Evolutionary conservation across 1,140 invertebrate species (phyloP), one percentile per base, ranked within the genome.

Genomic region (Gonatopus flavifemur): DNA sequence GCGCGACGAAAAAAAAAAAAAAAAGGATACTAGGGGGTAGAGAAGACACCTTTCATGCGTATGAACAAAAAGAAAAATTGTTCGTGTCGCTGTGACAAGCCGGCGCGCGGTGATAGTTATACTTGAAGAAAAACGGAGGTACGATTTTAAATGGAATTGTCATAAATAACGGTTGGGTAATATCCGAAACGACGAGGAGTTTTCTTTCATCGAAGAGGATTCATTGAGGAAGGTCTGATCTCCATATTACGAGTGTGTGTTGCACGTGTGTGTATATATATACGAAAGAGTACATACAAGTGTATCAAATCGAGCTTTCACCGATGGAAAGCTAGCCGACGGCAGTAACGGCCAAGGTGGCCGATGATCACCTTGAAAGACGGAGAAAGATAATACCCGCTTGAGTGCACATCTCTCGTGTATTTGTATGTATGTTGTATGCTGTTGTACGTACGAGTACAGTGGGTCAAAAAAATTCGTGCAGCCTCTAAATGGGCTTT

Each of bases 321-420:
- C 69, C 65, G 58, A 53, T 62, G 63, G 64, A 69, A 70, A 70
- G 68, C 69, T 69, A 63, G 58, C 64, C 62, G 65, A 62, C 66
- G 67, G 52, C 63, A n/a, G 25, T 12, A 12, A 28, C 25, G 25
- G 57, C 48, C 64, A 68, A 66, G 63, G 64, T 68, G 59, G 55
- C 41, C 49, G 52, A 12, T 45, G 56, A 37, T 31, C 52, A 59
- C 49, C 52, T 58, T 59, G 48, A 55, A 59, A 28, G 25, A 36
- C 6, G 13, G 33, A n/a, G n/a, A n/a, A n/a, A n/a, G n/a, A n/a
- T n/a, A n/a, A n/a, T n/a, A n/a, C n/a, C n/a, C n/a, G n/a, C n/a
- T n/a, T n/a, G n/a, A n/a, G n/a, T n/a, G n/a, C n/a, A n/a, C n/a
- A n/a, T n/a, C n/a, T n/a, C n/a, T n/a, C n/a, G n/a, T n/a, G n/a